phyloP scores from a whole-genome alignment of 2,797 vertebrate species.

The Anableps anableps region DNA sequence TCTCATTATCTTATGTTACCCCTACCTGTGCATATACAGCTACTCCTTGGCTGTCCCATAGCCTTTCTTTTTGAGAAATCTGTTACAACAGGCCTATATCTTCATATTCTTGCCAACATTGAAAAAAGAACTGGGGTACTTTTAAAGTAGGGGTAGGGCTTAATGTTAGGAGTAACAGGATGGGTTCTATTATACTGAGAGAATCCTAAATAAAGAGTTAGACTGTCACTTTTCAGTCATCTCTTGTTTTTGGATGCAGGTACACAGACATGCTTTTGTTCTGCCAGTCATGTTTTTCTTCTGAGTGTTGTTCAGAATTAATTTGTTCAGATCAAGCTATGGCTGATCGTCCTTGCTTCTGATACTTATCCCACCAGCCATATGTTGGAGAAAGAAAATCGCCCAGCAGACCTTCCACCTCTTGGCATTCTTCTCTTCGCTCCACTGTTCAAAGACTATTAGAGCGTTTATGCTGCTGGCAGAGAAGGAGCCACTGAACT shows the following conservation, averaged over 20 bases:
- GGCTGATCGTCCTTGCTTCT: conserved; percentile 27
- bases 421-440: conserved; percentile 78
- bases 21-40: background rate
- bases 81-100: background rate
- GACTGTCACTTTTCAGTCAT: conserved; percentile 5
- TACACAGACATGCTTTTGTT: conserved; percentile 3
- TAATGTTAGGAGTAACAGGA: background rate
- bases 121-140: background rate
- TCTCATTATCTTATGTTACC: background rate
- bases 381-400: conserved; percentile 58
- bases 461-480: conserved; percentile 64
- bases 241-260: background rate
- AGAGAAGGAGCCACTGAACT: conserved; percentile 73
- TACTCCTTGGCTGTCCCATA: background rate
- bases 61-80: background rate
- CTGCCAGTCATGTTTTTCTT: conserved; percentile 17
- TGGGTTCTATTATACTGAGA: background rate
- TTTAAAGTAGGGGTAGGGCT: background rate
- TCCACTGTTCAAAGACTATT: conserved; percentile 69
- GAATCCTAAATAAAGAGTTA: background rate
- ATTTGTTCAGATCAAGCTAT: conserved; percentile 18
- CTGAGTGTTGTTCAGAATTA: conserved; percentile 17
- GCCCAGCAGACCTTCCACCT: conserved; percentile 77
- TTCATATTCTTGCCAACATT: background rate
- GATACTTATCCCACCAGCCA: conserved; percentile 55